Evolutionary conservation across 2,113 vertebrate species (phyloP).

Genomic region (Bungarus multicinctus): DNA sequence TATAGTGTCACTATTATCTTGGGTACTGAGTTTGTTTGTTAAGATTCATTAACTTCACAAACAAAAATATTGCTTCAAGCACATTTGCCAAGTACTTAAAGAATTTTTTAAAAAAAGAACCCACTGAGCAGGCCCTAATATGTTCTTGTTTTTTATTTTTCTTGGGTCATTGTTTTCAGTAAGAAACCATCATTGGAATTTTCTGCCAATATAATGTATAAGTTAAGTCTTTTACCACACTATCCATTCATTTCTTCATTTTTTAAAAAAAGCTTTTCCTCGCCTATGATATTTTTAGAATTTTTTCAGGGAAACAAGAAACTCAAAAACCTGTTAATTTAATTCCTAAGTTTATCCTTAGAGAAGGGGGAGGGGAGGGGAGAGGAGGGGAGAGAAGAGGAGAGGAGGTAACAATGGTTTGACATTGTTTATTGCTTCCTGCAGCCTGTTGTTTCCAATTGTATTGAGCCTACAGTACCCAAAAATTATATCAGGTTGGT

Average conservation of each 20-base stretch:
- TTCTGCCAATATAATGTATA: slow-evolving; percentile 38
- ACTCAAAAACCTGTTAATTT: neutral
- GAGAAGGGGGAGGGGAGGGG: neutral
- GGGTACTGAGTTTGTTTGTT: slow-evolving; percentile 14
- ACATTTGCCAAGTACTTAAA: slow-evolving; percentile 35
- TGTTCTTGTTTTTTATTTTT: slow-evolving; percentile 34
- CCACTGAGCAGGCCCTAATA: slow-evolving; percentile 46
- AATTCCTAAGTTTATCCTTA: neutral
- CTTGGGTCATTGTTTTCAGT: slow-evolving; percentile 45
- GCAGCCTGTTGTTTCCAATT: neutral
- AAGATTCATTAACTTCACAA: slow-evolving; percentile 38
- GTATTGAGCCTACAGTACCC: neutral
- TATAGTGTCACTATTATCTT: neutral
- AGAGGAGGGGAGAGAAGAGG: neutral
- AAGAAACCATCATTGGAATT: slow-evolving; percentile 44
- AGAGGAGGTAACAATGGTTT: neutral
- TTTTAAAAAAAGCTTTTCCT: slow-evolving; percentile 6
- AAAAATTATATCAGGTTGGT: neutral
- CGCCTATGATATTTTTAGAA: slow-evolving; percentile 31
- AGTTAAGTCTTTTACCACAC: neutral
- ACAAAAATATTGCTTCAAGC: slow-evolving; percentile 28
- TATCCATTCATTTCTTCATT: neutral
- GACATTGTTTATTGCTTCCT: neutral
- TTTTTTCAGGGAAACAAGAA: neutral
- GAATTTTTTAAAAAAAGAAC: slow-evolving; percentile 30